Conservation (phyloP, 1,140 invertebrate genomes). For the Drosophila kohkoa region DNA sequence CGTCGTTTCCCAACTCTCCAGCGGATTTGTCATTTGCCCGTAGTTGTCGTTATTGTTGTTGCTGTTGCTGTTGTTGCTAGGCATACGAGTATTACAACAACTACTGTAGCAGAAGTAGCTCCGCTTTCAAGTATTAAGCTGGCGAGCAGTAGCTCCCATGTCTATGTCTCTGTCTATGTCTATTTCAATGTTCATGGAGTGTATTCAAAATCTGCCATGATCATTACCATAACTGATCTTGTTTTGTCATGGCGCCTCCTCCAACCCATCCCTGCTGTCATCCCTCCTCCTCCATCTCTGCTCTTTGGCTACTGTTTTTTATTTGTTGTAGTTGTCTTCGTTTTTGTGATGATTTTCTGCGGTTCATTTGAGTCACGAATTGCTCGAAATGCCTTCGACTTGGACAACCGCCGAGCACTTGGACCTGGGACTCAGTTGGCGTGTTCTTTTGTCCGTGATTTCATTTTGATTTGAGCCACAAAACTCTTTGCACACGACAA, state of each 20-base stretch:
- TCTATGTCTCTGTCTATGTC: constrained; percentile 20
- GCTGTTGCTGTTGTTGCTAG: constrained; percentile 18
- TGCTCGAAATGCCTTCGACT: constrained; percentile 70
- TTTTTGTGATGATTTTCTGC: constrained; percentile 74
- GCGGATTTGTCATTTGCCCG: constrained; percentile 29
- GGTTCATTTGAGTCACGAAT: constrained; percentile 81
- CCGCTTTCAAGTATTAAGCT: not conserved
- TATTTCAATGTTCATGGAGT: constrained; percentile 40
- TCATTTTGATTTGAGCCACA: constrained; percentile 81
- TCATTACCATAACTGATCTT: constrained; percentile 82
- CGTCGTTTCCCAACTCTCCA: constrained; percentile 20
- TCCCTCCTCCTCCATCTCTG: constrained; percentile 24
- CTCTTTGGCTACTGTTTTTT: constrained; percentile 49
- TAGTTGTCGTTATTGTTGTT: not conserved
- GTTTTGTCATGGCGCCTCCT: constrained; percentile 69
- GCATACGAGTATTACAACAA: constrained; percentile 20
- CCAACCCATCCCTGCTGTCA: not conserved
- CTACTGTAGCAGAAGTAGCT: constrained; percentile 6
- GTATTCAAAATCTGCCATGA: constrained; percentile 68
- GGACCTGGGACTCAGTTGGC: constrained; percentile 59
- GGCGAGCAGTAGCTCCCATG: not conserved
- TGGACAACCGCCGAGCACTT: constrained; percentile 47
- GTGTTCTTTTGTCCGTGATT: constrained; percentile 82
- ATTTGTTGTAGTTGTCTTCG: constrained; percentile 46
- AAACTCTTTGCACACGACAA: constrained; percentile 51